Base-by-base conservation (phyloP, 2,888 invertebrate species). In the Globia sparganii region DNA sequence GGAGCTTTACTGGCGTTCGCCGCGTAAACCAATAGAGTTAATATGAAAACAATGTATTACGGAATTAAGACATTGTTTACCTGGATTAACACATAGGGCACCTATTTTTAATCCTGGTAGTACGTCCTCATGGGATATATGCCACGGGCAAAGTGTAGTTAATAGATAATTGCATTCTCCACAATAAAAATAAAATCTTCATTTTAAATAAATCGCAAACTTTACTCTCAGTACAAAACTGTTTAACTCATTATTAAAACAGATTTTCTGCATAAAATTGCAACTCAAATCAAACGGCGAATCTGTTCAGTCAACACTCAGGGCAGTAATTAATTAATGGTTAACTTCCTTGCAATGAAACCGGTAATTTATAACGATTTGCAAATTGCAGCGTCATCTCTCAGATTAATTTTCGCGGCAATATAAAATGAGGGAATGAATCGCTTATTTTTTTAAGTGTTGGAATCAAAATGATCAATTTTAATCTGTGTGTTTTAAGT, bases 301-400 rank as follows among this genome's bases (percentile, higher is more conserved):
- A 75, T 68, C n/a, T 28, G 40, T 64, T 66, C 76, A 31, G 56
- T 69, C 56, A 64, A 64, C 68, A 81, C 59, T 72, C 28, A 25
- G 43, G 43, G 49, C 31, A 65, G 65, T 72, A 77, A 82, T 82
- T 78, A 83, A 80, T 82, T 61, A 82, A 74, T 74, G 65, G 25
- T 28, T 59, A 43, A 37, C 56, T 78, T 83, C 65, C 70, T 67
- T 62, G 66, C 49, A 40, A 61, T 56, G 61, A 64, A 62, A 61
- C 64, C 46, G 40, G 34, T 56, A 21, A 83, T 72, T 77, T 70
- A 78, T 83, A 78, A 70, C 49, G 40, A 83, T 75, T 86, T 62
- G 46, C 53, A 31, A 75, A 75, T 58, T 75, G 64, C 34, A 58
- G 21, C 37, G n/a, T 61, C 72, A 61, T 75, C n/a, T 65, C 13